Evolutionary conservation across 53 echinoderm and acorn worm species (phyloP).

Genomic region (Glandiceps talaboti): DNA sequence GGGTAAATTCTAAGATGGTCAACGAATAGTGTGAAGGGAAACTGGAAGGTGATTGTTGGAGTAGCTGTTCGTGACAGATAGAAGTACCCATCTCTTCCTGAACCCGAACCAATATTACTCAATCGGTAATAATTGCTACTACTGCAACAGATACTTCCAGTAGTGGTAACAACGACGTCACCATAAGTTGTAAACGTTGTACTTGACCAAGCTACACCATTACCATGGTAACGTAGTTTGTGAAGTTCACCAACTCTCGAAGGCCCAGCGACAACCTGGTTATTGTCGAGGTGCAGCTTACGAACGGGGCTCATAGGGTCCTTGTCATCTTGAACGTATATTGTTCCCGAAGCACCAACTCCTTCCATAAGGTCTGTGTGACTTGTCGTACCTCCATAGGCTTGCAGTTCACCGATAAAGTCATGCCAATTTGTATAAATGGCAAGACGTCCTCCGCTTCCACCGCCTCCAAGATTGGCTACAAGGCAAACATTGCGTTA

Average conservation of each 20-base stretch:
- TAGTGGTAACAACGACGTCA: constrained; percentile 31
- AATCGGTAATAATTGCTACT: background rate
- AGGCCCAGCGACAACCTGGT: constrained; percentile 19
- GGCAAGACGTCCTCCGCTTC: constrained; percentile 66
- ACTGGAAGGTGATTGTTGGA: background rate
- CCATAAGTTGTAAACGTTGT: constrained; percentile 35
- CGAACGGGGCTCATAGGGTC: constrained; percentile 16
- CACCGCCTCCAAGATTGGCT: constrained; percentile 33
- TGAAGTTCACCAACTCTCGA: constrained; percentile 27
- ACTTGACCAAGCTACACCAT: background rate
- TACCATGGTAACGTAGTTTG: constrained; percentile 27
- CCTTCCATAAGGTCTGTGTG: constrained; percentile 8
- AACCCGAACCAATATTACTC: background rate
- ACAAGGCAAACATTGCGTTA: too few relatives aligned
- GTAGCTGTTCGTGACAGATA: background rate
- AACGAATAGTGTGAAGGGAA: background rate
- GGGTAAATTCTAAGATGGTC: background rate
- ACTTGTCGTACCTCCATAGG: constrained; percentile 41
- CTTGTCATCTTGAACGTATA: constrained; percentile 43
- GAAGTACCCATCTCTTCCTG: background rate
- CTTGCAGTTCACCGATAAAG: constrained; percentile 52
- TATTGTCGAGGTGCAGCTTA: constrained; percentile 58
- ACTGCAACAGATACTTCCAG: constrained; percentile 1
- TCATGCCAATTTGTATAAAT: constrained; percentile 55
- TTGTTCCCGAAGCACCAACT: constrained; percentile 49